Evolutionary conservation across 2,888 invertebrate genomes (phyloP).

Genomic region (Eilema caniola): DNA sequence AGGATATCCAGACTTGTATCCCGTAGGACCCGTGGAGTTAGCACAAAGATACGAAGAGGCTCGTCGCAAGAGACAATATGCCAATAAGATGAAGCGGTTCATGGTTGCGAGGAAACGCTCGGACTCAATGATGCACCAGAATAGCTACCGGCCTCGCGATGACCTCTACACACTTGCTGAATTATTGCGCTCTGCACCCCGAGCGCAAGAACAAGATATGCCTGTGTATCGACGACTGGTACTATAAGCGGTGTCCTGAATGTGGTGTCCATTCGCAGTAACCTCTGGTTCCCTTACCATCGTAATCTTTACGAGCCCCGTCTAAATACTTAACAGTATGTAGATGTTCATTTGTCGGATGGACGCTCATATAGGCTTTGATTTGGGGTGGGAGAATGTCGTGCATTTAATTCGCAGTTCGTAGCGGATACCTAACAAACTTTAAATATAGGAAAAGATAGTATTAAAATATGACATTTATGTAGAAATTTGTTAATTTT

Average conservation of each 20-base stretch:
- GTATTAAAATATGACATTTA: slow-evolving; percentile 54
- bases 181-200: slow-evolving; percentile 83
- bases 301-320: slow-evolving; percentile 27
- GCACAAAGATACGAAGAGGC: slow-evolving; percentile 81
- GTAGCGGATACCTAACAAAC: slow-evolving; percentile 75
- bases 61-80: slow-evolving; percentile 82
- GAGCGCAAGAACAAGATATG: slow-evolving; percentile 85
- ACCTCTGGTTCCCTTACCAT: slow-evolving; percentile 45
- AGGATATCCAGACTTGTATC: slow-evolving; percentile 79
- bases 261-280: slow-evolving; percentile 59
- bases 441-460: slow-evolving; percentile 61
- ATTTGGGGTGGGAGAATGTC: slow-evolving; percentile 73
- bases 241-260: slow-evolving; percentile 75
- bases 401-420: slow-evolving; percentile 81
- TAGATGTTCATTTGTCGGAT: slow-evolving; percentile 52
- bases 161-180: slow-evolving; percentile 88
- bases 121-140: slow-evolving; percentile 76
- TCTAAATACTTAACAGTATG: neutral
- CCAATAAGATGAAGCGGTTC: slow-evolving; percentile 86
- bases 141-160: slow-evolving; percentile 82
- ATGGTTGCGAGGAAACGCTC: slow-evolving; percentile 88
- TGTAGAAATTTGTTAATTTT: slow-evolving; percentile 28
- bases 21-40: slow-evolving; percentile 76
- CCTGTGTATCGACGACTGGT: slow-evolving; percentile 88
- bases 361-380: slow-evolving; percentile 58